Conservation (phyloP, 2,113 vertebrate genomes). For the Desmodus rotundus region DNA sequence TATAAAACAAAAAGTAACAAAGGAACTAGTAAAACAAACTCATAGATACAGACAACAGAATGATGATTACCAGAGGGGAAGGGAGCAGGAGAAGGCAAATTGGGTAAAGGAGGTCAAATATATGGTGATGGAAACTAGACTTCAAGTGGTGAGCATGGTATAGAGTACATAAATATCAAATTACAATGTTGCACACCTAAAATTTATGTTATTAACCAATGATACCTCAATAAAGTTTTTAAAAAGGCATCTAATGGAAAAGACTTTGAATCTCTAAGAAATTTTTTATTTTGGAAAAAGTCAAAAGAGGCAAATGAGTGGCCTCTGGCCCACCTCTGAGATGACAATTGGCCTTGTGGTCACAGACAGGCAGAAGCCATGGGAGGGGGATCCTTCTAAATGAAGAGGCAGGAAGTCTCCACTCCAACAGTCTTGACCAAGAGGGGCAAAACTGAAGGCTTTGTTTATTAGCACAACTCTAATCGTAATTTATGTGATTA, state of each 20-base stretch:
- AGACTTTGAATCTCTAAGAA: not conserved
- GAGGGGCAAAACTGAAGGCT: slow-evolving; percentile 56
- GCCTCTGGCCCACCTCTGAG: not conserved
- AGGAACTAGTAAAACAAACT: not conserved
- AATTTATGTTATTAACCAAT: not conserved
- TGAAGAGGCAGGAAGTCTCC: not conserved
- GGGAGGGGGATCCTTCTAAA: not conserved
- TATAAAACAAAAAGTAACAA: not conserved
- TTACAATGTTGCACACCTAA: not conserved
- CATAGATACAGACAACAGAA: not conserved
- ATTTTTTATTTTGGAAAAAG: not conserved
- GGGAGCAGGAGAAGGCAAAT: no score
- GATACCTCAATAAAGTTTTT: not conserved
- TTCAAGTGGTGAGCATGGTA: not conserved
- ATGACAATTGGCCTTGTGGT: not conserved
- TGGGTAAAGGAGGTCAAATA: not conserved
- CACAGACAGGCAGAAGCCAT: not conserved
- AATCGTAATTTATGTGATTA: slow-evolving; percentile 72
- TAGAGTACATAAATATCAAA: not conserved
- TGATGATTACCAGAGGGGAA: not conserved
- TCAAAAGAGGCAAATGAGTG: not conserved
- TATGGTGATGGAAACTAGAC: not conserved
- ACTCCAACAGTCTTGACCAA: slow-evolving; percentile 25
- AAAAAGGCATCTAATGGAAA: not conserved
- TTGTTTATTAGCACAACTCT: slow-evolving; percentile 60